Base-by-base conservation (phyloP, 2,797 vertebrate genomes). In the Rhodeus uyekii region DNA sequence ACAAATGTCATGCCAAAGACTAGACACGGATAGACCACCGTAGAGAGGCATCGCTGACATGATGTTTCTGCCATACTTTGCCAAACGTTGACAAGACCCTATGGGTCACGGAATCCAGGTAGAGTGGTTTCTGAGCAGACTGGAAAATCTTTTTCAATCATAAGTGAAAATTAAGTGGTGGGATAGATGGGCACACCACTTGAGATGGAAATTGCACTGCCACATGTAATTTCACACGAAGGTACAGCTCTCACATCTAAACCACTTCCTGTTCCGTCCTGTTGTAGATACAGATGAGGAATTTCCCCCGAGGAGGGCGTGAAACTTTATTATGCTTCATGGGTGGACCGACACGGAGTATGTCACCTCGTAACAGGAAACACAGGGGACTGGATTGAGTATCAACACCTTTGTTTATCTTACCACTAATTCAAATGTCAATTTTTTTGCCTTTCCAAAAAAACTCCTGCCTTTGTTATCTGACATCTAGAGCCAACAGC, bases 81-180 rank as follows among this genome's bases (percentile, higher is more conserved):
- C 58, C 2, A 16, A 78, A 63, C 61, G 78, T 68, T 77, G 58
- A 76, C 77, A 78, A 60, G 73, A 84, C 67, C 48, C 50, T 73
- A 76, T 74, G 68, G 27, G 34, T 53, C 76, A 19, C 58, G 6
- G 71, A 38, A 74, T 77, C 82, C 82, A 76, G 48, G 44, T 64
- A 65, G 55, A 85, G 83, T 82, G 77, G 79, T 24, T 71, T 81
- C 81, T 39, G 78, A 74, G 55, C 69, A 42, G 81, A 76, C 42
- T 34, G 77, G 64, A 82, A 84, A 83, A 50, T 82, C 75, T 83
- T 84, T 86, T 87, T 82, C 78, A 81, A 83, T 84, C 76, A 79
- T 72, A 87, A 84, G 84, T 85, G 86, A 88, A 89, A 89, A 90
- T 89, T 84, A 88, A 88, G 84, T 67, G 76, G 76, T 18, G 68